Percentiles rank a stretch among this genome's conserved stretches.
phyloP scores from a whole-genome alignment of 2,888 invertebrate species.

The Heliconius sara region DNA sequence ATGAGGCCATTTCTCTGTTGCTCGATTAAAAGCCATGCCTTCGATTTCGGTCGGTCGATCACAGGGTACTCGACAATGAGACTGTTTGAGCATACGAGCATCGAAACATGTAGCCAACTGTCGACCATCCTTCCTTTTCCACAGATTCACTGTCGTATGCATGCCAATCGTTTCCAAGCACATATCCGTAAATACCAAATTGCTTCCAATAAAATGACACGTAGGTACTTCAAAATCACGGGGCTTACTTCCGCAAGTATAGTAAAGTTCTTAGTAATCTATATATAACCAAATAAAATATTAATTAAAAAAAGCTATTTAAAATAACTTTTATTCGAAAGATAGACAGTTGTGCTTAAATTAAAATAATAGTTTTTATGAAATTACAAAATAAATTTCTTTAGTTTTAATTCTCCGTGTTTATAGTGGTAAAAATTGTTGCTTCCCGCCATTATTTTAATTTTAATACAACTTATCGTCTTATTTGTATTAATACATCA shows the following conservation, averaged over 20 bases:
- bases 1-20: constrained; percentile 42
- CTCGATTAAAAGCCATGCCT: constrained; percentile 47
- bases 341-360: too few species aligned
- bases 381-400: too few species aligned
- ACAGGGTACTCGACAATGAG: constrained; percentile 41
- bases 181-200: constrained; percentile 31
- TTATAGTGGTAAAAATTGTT: too few species aligned
- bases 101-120: constrained; percentile 38
- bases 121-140: constrained; percentile 36
- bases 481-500: too few species aligned
- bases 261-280: background rate
- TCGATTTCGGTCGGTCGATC: constrained; percentile 47
- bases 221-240: background rate
- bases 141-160: constrained; percentile 37
- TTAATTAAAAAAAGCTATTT: too few species aligned
- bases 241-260: background rate
- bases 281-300: background rate
- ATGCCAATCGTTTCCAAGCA: constrained; percentile 18
- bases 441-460: too few species aligned
- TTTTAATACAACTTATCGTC: too few species aligned
- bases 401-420: too few species aligned
- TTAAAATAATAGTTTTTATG: too few species aligned
- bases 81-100: constrained; percentile 39
- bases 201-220: constrained; percentile 44
- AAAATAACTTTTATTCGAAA: too few species aligned